These are phyloP conservation scores for Micromesistius poutassou DNA, from an alignment of 2,797 vertebrate species.

Conservation along the genomic window DNA sequence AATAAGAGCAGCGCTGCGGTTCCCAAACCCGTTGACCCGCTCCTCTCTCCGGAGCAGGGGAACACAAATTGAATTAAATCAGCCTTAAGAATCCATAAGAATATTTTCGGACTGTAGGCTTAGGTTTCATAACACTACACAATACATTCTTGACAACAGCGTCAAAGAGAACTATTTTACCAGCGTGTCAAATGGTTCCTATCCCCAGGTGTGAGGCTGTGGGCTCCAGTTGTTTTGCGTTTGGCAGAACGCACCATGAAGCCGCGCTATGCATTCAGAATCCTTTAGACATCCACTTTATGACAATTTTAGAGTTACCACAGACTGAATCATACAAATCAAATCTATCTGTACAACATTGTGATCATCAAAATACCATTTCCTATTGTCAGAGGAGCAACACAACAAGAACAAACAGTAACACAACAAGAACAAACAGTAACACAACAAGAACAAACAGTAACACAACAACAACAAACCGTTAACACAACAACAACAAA, in stretches of 20 bases:
- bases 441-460: too few relatives aligned
- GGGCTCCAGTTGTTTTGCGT: not conserved
- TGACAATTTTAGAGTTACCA: not conserved
- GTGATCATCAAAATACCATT: not conserved
- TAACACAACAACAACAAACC: too few relatives aligned
- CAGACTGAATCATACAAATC: not conserved
- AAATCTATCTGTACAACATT: not conserved
- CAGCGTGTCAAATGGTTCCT: not conserved
- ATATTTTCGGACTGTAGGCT: not conserved
- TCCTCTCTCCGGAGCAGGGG: not conserved
- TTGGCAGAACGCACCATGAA: not conserved
- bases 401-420: too few relatives aligned
- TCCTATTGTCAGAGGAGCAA: not conserved
- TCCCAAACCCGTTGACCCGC: not conserved
- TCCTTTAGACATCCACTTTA: not conserved
- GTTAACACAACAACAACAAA: too few relatives aligned
- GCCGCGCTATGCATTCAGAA: not conserved
- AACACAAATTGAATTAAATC: not conserved
- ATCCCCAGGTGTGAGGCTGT: not conserved
- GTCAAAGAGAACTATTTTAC: not conserved
- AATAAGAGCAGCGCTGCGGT: not conserved
- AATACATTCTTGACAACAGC: not conserved
- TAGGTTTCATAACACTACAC: not conserved
- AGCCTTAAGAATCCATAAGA: not conserved
- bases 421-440: too few relatives aligned